Evolutionary conservation across 2,113 vertebrate genomes (phyloP), one percentile per base, ranked within the genome.

Genomic region (Oncorhynchus keta): DNA sequence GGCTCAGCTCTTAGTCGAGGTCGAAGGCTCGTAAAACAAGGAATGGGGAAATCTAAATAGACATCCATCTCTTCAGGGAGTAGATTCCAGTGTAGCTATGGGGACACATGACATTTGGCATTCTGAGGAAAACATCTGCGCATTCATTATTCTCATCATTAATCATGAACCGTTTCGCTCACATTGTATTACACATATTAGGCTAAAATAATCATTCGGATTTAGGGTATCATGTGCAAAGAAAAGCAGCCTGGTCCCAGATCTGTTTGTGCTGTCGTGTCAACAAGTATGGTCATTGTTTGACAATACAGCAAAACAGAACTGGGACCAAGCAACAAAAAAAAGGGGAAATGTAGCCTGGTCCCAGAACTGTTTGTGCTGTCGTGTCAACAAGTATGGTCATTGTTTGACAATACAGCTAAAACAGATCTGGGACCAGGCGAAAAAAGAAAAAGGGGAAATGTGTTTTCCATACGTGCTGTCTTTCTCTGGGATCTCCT

Each of bases 401-500:
- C 3, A 16, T 18, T 55, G 51, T 55, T 55, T 13, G 51, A 55
- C 12, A 55, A 55, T 18, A 55, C 51, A 66, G 22, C 12, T 22
- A 22, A 13, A 55, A 55, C 51, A 55, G 28, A 66, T 11, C 64
- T 26, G 64, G 64, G 64, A 24, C 13, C 51, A 55, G 51, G 1
- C 14, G 5, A 49, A 16, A 3, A 55, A 16, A 6, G 14, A 32
- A 61, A 20, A 28, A 1, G 51, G 22, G 74, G 1, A 16, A 45
- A 35, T 22, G 13, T 24, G 0, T 22, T 61, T 72, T 70, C 73
- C 88, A n/a, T 84, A 97, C 97, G 93, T 93, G 93, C 95, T 93
- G 92, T 98, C 96, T 30, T 92, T 93, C 83, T 98, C 96, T 0
- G 96, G 97, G 70, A 98, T 97, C 92, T 98, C 97, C 89, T 98